Evolutionary conservation across 2,797 vertebrate genomes (phyloP).

Genomic region (Orestias chungarensis): DNA sequence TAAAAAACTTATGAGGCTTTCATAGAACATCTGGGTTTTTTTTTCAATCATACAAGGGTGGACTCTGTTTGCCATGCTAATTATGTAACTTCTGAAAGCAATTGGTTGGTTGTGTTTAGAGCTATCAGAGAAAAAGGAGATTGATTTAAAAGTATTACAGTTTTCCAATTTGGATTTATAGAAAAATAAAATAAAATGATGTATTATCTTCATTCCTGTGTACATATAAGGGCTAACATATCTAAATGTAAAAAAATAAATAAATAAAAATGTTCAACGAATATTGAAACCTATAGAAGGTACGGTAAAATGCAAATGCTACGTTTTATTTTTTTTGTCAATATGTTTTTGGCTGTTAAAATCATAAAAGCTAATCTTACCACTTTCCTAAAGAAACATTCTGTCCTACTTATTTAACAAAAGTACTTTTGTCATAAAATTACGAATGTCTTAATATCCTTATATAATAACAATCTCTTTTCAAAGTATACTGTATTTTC

Average conservation of each 20-base stretch:
- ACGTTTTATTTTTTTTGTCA: background rate
- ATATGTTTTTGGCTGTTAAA: background rate
- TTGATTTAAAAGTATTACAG: background rate
- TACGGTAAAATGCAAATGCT: background rate
- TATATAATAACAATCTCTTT: background rate
- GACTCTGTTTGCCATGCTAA: background rate
- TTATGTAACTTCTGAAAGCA: background rate
- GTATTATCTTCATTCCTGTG: background rate
- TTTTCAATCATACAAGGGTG: background rate
- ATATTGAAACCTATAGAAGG: background rate
- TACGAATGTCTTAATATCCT: background rate
- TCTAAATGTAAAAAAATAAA: background rate
- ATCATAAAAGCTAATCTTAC: background rate
- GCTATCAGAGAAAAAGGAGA: background rate
- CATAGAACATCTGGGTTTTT: background rate
- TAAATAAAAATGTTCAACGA: background rate
- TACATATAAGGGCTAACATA: too few species aligned
- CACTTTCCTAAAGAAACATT: background rate
- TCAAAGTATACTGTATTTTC: conserved; percentile 19
- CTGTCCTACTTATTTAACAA: conserved; percentile 7
- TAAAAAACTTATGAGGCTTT: background rate
- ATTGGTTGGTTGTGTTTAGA: background rate
- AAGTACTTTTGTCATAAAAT: conserved; percentile 3
- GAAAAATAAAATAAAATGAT: background rate
- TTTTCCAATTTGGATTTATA: background rate